Evolutionary conservation across 2,797 vertebrate genomes (phyloP).

Genomic region (Hydrophis major): DNA sequence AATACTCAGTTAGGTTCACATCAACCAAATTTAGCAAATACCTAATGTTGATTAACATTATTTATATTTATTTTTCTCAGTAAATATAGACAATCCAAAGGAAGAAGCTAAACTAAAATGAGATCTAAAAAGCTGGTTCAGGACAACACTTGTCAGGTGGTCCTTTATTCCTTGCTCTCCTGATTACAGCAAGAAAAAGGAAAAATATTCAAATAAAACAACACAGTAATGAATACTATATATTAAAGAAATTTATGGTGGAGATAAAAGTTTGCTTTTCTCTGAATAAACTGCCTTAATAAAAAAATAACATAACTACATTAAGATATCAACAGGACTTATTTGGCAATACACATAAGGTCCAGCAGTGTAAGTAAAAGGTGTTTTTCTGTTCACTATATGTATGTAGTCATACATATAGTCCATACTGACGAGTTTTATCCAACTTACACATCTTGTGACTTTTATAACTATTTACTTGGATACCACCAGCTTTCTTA

Average conservation of each 20-base stretch:
- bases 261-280: slow-evolving; percentile 28
- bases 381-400: neutral
- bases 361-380: neutral
- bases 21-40: neutral
- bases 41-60: neutral
- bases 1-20: neutral
- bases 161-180: neutral
- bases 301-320: slow-evolving; percentile 6
- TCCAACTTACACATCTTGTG: neutral
- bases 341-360: slow-evolving; percentile 15
- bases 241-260: slow-evolving; percentile 16
- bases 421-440: slow-evolving; percentile 22
- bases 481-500: neutral
- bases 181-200: neutral
- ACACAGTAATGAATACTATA: neutral
- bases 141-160: neutral
- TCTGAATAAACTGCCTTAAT: slow-evolving; percentile 35
- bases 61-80: neutral
- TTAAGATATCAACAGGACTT: slow-evolving; percentile 17
- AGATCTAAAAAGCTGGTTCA: neutral
- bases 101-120: neutral
- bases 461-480: neutral
- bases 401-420: neutral
- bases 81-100: neutral
- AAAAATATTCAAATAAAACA: neutral